These are phyloP conservation scores for Drosophila sp. DNA, from an alignment of 1,140 invertebrate species.

Conservation along the genomic window DNA sequence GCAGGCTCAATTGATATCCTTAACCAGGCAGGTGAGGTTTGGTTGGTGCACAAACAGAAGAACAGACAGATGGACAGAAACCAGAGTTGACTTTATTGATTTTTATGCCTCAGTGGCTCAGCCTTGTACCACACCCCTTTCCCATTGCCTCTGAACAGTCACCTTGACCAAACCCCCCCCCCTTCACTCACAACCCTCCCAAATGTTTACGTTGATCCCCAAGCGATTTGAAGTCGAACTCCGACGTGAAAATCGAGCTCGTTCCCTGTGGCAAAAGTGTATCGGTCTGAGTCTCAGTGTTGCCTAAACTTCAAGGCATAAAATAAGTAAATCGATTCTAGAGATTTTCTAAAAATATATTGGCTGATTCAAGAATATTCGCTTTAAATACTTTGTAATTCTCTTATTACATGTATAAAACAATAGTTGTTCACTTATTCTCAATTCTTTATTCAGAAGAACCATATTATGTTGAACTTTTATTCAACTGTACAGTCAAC, in stretches of 20 bases:
- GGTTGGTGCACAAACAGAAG: conserved; percentile 1
- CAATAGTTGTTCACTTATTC: too few species aligned
- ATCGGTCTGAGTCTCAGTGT: not conserved
- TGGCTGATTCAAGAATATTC: too few species aligned
- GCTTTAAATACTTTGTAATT: too few species aligned
- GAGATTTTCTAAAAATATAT: too few species aligned
- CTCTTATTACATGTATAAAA: too few species aligned
- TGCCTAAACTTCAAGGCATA: too few species aligned
- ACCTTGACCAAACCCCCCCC: not conserved
- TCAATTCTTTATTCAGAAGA: too few species aligned
- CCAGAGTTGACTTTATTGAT: conserved; percentile 71
- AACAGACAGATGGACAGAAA: conserved; percentile 15
- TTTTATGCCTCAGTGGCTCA: conserved; percentile 73
- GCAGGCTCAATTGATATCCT: conserved; percentile 58
- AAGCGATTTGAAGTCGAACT: conserved; percentile 19
- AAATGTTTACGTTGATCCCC: conserved; percentile 12
- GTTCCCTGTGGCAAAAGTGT: not conserved
- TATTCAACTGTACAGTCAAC: too few species aligned
- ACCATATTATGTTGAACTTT: too few species aligned
- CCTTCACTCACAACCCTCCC: not conserved
- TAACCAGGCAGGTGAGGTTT: conserved; percentile 11
- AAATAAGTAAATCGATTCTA: too few species aligned
- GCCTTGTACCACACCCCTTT: conserved; percentile 3
- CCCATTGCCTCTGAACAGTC: too few species aligned
- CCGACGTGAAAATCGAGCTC: conserved; percentile 1